Base-by-base conservation (phyloP, 2,888 invertebrate genomes). In the Dromius quadrimaculatus region DNA sequence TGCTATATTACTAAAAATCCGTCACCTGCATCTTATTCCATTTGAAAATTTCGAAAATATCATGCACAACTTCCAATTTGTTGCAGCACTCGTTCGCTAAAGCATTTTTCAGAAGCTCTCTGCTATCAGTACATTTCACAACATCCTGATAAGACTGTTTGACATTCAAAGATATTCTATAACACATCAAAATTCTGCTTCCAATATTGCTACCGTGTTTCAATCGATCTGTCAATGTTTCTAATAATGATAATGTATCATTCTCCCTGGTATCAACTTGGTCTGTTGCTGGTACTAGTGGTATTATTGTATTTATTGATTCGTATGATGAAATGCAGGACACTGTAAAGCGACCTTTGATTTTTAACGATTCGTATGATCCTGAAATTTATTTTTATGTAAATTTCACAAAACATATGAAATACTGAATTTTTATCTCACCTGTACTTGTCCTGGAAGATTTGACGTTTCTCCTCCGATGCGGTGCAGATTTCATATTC, bases 1-100 rank as follows among this genome's bases (percentile, higher is more conserved):
- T n/a, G n/a, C n/a, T n/a, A n/a, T n/a, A n/a, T n/a, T n/a, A n/a
- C n/a, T n/a, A n/a, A n/a, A n/a, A n/a, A n/a, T 47, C 38, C 6
- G 28, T 45, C 15, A 61, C 61, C 61, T 47, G 5, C 4, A 83
- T 79, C 45, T 84, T 83, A 0, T 82, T 82, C 81, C 88, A 84
- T 65, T 85, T 84, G 61, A 86, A 88, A 1, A 88, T 85, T 1
- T 80, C 79, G 72, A 87, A 83, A 71, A 89, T 85, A 77, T 89
- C 88, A 73, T 84, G 85, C n/a, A 87, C 86, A 0, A 88, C 85
- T 73, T 87, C 83, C 36, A 88, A 77, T 75, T 88, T 88, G 75
- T 87, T 85, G 65, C 83, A 79, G 71, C 85, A 86, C 75, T 86
- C 84, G 43, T 84, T 84, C 9, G 83, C 82, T 8, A 86, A 81